These are phyloP conservation scores for Pseudomyrmex cubaensis DNA, from an alignment of 1,140 invertebrate genomes.

Conservation along the genomic window DNA sequence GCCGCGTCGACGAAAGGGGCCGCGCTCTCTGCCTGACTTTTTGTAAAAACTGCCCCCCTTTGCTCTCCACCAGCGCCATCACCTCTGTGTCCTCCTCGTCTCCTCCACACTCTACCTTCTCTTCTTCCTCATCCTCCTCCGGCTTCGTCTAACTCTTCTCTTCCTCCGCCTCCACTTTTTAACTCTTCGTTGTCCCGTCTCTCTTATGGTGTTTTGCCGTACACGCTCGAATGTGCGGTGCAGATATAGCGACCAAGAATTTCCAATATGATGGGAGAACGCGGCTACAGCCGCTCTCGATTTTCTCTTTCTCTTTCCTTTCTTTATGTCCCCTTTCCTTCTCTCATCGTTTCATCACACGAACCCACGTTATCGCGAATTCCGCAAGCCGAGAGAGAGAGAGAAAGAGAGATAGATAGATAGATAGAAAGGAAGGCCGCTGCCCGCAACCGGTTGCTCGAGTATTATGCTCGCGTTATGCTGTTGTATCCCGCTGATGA, in stretches of 20 bases:
- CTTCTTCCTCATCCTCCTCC: slow-evolving; percentile 15
- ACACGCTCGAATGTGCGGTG: slow-evolving; percentile 52
- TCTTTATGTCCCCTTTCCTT: neutral
- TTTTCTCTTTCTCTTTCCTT: slow-evolving; percentile 41
- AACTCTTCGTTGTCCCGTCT: slow-evolving; percentile 69
- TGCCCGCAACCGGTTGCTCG: slow-evolving; percentile 48
- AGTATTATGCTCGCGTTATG: slow-evolving; percentile 34
- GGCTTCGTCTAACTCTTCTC: slow-evolving; percentile 1
- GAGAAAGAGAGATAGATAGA: too few relatives aligned
- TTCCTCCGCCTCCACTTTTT: slow-evolving; percentile 48
- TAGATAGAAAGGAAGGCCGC: slow-evolving; percentile 19
- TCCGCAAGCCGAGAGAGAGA: neutral
- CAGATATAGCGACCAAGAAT: slow-evolving; percentile 48
- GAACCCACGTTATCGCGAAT: slow-evolving; percentile 46
- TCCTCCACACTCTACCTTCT: too few relatives aligned
- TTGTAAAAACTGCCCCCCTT: slow-evolving; percentile 74
- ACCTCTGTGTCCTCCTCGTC: slow-evolving; percentile 62
- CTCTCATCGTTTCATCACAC: neutral
- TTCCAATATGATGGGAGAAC: slow-evolving; percentile 53
- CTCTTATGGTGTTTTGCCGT: slow-evolving; percentile 67
- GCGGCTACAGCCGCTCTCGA: slow-evolving; percentile 36
- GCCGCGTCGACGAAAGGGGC: slow-evolving; percentile 74
- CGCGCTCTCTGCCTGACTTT: slow-evolving; percentile 74
- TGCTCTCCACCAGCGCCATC: slow-evolving; percentile 66
- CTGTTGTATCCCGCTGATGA: slow-evolving; percentile 19